Base-by-base conservation (phyloP, 2,113 vertebrate genomes). In the Takifugu flavidus region DNA sequence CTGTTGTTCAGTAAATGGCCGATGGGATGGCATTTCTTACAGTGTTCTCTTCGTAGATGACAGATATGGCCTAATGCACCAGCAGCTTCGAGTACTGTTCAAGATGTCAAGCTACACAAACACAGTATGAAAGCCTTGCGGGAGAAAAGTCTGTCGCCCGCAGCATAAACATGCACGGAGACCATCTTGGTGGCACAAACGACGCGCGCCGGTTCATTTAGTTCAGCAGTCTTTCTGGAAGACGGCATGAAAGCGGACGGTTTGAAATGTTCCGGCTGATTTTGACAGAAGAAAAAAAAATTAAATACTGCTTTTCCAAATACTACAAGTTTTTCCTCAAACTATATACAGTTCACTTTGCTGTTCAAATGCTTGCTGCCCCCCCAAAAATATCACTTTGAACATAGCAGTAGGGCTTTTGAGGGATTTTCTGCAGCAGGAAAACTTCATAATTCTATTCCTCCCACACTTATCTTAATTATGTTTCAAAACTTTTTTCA, bases 1-100 rank as follows among this genome's bases (percentile, higher is more conserved):
- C 47, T 52, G 50, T 60, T 73, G 70, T 77, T 80, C 72, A 65
- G 76, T 71, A 80, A 83, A 78, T 77, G 70, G 70, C 72, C 70
- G 45, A 59, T 76, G 67, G 59, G 66, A 80, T 71, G 74, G 67
- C 10, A 15, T 49, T 46, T 58, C 69, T 73, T 58, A 44, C 59
- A 72, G 62, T 79, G 61, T 59, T 63, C 70, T 53, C 63, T 45
- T 65, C 67, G 64, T 62, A 52, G 51, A 80, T 74, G 65, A 76
- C 72, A 66, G 69, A 82, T 62, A 71, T 72, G 74, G 55, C 47
- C 70, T 56, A 46, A 77, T 56, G 72, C 78, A 78, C 72, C 74
- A 54, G 65, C 64, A 57, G 70, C 65, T 72, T 57, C 62, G 20
- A 56, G 60, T 70, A 62, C 61, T 51, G 75, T 47, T 77, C 71